These are phyloP conservation scores for Psylliodes chrysocephalus DNA, from an alignment of 2,888 invertebrate genomes.

Conservation along the genomic window DNA sequence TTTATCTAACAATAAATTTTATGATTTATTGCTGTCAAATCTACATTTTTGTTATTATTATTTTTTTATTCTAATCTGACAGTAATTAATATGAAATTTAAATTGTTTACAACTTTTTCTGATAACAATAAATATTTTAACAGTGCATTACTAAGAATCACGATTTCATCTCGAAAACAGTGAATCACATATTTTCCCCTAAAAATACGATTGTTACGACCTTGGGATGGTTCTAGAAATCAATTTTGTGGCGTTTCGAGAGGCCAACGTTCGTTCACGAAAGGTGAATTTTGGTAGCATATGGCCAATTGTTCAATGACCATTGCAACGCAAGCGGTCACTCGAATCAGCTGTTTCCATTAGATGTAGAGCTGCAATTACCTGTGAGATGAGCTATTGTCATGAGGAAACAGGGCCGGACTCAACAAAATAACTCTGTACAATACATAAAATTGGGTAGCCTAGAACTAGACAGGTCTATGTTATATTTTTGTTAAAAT, in stretches of 20 bases:
- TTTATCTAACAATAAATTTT: no score
- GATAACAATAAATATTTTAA: no score
- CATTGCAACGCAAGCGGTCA: constrained; percentile 11
- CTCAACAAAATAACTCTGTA: background rate
- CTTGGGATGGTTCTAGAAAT: background rate
- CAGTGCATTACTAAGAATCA: no score
- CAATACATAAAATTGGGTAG: no score
- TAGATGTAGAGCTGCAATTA: constrained; percentile 1
- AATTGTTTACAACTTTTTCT: no score
- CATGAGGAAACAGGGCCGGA: background rate
- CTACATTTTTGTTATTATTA: no score
- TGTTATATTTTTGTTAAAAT: no score
- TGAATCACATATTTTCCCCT: background rate
- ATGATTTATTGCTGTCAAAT: no score
- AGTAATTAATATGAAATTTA: no score
- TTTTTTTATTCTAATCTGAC: no score
- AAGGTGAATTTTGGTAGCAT: constrained; percentile 23
- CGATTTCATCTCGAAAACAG: background rate
- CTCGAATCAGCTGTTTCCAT: constrained; percentile 20
- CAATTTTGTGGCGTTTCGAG: background rate
- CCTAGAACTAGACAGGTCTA: no score
- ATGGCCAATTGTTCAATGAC: constrained; percentile 20
- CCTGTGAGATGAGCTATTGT: constrained; percentile 5
- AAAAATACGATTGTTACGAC: background rate
- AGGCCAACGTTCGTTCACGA: background rate